A percentile compares a stretch with the other conserved stretches of the same genome.
phyloP scores from a whole-genome alignment of 1,140 invertebrate species.

The Brachionus rubens region DNA sequence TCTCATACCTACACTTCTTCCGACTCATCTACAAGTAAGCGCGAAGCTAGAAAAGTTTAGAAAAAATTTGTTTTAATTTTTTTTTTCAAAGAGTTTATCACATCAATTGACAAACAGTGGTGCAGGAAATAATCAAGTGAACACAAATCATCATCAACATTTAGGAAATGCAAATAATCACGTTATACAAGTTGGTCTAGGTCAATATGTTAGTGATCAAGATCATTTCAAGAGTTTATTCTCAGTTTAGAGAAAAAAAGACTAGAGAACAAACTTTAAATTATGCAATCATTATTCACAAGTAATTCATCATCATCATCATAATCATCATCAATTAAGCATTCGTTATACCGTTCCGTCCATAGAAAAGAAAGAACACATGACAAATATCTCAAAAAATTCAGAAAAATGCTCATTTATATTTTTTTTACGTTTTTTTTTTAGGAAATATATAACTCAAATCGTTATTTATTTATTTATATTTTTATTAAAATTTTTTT shows the following conservation, averaged over 20 bases:
- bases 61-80: neutral
- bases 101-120: constrained; percentile 27
- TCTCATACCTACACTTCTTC: constrained; percentile 27
- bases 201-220: constrained; percentile 40
- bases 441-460: too few relatives aligned
- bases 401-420: too few relatives aligned
- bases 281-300: too few relatives aligned
- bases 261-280: too few relatives aligned
- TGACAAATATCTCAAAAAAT: too few relatives aligned
- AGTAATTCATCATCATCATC: too few relatives aligned
- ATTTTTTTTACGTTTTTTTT: too few relatives aligned
- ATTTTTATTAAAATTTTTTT: too few relatives aligned
- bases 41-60: neutral
- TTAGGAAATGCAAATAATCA: constrained; percentile 28
- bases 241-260: constrained; percentile 22
- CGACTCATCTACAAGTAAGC: constrained; percentile 29
- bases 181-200: constrained; percentile 30
- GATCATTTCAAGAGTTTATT: constrained; percentile 43
- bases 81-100: constrained; percentile 4
- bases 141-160: constrained; percentile 29
- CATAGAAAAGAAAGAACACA: too few relatives aligned
- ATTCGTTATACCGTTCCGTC: too few relatives aligned
- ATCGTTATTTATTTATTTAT: too few relatives aligned
- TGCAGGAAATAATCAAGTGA: constrained; percentile 9
- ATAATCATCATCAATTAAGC: too few relatives aligned